Base-by-base conservation (phyloP, 2,888 invertebrate genomes). In the Drosophila austrosaltans region DNA sequence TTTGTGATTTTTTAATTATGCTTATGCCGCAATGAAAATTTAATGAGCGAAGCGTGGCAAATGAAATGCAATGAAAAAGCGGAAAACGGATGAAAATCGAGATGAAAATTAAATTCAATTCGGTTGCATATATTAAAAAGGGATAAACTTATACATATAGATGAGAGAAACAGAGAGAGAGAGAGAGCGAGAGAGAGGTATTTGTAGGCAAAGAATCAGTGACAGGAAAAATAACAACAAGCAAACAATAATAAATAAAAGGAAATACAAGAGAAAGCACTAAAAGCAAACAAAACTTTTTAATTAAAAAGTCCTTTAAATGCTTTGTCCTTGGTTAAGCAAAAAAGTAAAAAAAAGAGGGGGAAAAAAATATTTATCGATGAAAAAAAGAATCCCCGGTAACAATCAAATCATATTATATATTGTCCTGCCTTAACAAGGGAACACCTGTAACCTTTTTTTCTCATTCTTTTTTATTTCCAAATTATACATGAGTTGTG, bases 231-330 rank as follows among this genome's bases (percentile, higher is more conserved):
- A 36, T 36, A 36, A 36, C 36, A 36, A 36, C 2, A 28, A 32
- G 53, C 57, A 73, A 54, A 36, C 36, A 53, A 65, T 22, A 58
- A 53, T 58, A 5, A 28, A 10, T 60, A 16, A 32, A 60, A 44
- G 10, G 4, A 39, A 25, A 53, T 32, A 36, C n/a, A 22, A 25
- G 10, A 39, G 36, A 62, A 63, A 48, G 67, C 60, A 63, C 48
- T 32, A 30, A 48, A 42, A 44, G 53, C 71, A 78, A 82, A 83
- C 80, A 85, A 89, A 89, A 87, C 79, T 87, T 87, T 87, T 85
- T 88, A 88, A 88, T 85, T 88, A 88, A 88, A 85, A 85, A 81
- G 78, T 88, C 72, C 78, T 76, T 72, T 86, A 87, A 87, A 79
- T 81, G 77, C 69, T 81, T 82, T 77, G 53, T 28, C 69, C 69